A percentile compares a stretch with the other conserved stretches of the same genome.
Conservation (phyloP, 1,140 invertebrate genomes). For the Polypedilum vanderplanki region DNA sequence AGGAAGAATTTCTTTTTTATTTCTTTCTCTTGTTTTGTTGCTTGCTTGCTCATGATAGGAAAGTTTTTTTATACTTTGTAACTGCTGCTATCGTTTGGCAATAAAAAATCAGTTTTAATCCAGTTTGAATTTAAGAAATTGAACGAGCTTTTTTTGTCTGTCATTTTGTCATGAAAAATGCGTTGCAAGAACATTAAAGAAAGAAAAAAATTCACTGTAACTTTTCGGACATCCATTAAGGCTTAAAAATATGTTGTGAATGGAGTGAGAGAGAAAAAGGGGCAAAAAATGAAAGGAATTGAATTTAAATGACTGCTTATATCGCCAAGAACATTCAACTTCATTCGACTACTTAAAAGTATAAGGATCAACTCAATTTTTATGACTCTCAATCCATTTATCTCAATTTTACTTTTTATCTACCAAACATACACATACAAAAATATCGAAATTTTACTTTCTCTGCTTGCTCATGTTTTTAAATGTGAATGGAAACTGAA, state of each 20-base stretch:
- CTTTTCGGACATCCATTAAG: too few species aligned
- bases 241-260: too few species aligned
- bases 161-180: too few species aligned
- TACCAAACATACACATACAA: neutral
- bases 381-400: constrained; percentile 23
- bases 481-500: too few species aligned
- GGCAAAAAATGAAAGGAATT: neutral
- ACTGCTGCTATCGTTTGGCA: neutral
- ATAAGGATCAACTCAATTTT: constrained; percentile 17
- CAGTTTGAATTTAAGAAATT: neutral
- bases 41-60: neutral
- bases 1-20: neutral
- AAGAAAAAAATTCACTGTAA: too few species aligned
- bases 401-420: neutral
- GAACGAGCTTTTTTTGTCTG: too few species aligned
- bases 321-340: neutral
- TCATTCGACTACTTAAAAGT: neutral
- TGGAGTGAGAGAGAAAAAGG: neutral
- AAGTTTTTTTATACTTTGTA: neutral
- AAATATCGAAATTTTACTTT: neutral
- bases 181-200: too few species aligned
- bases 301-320: constrained; percentile 26
- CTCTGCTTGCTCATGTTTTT: neutral
- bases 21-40: neutral
- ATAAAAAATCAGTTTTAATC: constrained; percentile 5